These are phyloP conservation scores for Pyralis farinalis DNA, from an alignment of 2,888 invertebrate genomes.

Conservation along the genomic window DNA sequence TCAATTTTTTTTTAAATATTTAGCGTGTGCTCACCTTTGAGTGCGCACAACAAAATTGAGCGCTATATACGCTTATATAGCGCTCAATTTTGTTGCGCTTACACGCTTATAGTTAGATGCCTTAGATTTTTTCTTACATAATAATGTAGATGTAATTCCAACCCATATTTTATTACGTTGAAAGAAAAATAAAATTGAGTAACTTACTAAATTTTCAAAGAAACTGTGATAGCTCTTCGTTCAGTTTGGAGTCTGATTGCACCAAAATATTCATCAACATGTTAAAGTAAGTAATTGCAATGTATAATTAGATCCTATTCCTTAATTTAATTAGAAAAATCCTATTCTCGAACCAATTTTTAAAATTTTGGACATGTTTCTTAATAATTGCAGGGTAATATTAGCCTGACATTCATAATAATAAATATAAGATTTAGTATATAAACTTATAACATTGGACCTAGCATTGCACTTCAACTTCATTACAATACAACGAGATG, in stretches of 20 bases:
- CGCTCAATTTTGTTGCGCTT: too few relatives aligned
- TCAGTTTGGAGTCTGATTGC: neutral
- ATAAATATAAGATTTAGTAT: conserved; percentile 51
- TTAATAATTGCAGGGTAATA: conserved; percentile 70
- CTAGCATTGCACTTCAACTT: neutral
- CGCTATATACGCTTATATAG: too few relatives aligned
- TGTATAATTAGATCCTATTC: conserved; percentile 4
- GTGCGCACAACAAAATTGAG: too few relatives aligned
- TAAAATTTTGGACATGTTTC: conserved; percentile 56
- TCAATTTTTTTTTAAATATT: too few relatives aligned
- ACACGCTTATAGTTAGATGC: too few relatives aligned
- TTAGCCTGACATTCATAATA: conserved; percentile 64
- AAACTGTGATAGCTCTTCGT: conserved; percentile 38
- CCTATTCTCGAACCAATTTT: conserved; percentile 65
- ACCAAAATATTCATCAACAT: conserved; percentile 10
- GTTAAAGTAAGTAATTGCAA: conserved; percentile 6
- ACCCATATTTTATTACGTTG: too few relatives aligned
- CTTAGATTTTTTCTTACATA: too few relatives aligned
- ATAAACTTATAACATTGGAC: conserved; percentile 18
- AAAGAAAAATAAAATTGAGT: neutral
- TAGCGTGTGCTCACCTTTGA: too few relatives aligned
- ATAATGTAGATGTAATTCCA: too few relatives aligned
- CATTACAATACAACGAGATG: too few relatives aligned
- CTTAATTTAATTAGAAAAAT: conserved; percentile 24
- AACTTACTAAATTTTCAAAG: conserved; percentile 21